phyloP scores from a whole-genome alignment of 2,888 invertebrate genomes.

The Tribolium freemani region DNA sequence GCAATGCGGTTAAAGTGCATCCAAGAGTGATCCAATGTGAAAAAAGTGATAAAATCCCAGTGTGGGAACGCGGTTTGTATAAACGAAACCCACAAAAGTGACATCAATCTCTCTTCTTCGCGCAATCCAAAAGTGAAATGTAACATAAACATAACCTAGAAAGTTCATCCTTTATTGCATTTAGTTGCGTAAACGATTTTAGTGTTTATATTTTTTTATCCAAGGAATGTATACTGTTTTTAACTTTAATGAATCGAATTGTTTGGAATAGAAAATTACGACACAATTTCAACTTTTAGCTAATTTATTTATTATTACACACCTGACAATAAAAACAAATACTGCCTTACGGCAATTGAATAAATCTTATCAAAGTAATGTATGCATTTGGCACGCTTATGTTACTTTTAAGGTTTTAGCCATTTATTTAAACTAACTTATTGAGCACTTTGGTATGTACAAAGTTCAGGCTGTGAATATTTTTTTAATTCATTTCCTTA shows the following conservation, averaged over 20 bases:
- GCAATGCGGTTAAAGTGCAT: not conserved
- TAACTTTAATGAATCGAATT: not conserved
- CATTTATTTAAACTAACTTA: not conserved
- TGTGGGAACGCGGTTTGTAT: constrained; percentile 27
- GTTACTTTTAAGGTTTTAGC: not conserved
- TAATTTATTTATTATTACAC: not conserved
- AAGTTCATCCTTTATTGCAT: constrained; percentile 32
- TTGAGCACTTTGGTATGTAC: too few relatives aligned
- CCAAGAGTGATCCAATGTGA: not conserved
- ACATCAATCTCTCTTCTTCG: constrained; percentile 40
- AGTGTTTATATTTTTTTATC: constrained; percentile 10
- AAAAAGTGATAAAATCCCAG: not conserved
- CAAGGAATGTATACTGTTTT: not conserved
- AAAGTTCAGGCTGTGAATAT: too few relatives aligned
- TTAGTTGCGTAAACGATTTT: constrained; percentile 28
- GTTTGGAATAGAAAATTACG: not conserved
- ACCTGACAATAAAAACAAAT: not conserved
- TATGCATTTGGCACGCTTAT: not conserved
- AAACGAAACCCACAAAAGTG: constrained; percentile 35
- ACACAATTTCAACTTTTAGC: not conserved
- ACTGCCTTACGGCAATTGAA: not conserved
- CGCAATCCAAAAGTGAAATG: constrained; percentile 37
- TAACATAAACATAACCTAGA: constrained; percentile 42
- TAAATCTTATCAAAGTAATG: not conserved
- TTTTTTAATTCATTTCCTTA: too few relatives aligned